These are phyloP conservation scores for Oryzaephilus surinamensis DNA, from an alignment of 1,140 invertebrate genomes.

Conservation along the genomic window DNA sequence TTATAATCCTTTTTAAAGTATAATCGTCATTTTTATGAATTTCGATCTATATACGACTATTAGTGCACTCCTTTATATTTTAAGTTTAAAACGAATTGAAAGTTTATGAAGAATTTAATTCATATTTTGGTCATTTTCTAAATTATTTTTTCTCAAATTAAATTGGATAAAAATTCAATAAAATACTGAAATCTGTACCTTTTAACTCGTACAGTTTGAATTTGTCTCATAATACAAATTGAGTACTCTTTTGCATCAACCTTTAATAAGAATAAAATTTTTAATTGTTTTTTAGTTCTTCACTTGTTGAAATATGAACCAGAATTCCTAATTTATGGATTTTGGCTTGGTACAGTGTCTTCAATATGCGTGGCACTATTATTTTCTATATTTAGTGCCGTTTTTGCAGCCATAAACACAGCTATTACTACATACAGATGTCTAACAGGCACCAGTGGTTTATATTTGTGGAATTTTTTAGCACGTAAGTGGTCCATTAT, in stretches of 20 bases:
- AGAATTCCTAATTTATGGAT: constrained; percentile 55
- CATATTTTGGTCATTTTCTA: not conserved
- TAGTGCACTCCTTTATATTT: too few relatives aligned
- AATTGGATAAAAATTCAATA: too few relatives aligned
- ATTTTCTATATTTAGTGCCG: constrained; percentile 54
- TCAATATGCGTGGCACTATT: constrained; percentile 53
- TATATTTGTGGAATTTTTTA: constrained; percentile 67
- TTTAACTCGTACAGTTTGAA: too few relatives aligned
- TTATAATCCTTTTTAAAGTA: too few relatives aligned
- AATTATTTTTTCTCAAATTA: too few relatives aligned
- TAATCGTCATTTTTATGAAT: too few relatives aligned
- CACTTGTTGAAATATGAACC: constrained; percentile 50
- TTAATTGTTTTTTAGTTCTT: constrained; percentile 44
- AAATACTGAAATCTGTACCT: too few relatives aligned
- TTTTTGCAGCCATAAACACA: constrained; percentile 70
- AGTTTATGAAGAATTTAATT: not conserved
- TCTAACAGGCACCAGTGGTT: constrained; percentile 61
- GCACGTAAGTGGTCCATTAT: constrained; percentile 48
- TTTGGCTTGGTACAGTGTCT: constrained; percentile 61
- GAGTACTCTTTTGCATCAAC: too few relatives aligned
- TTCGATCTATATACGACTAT: too few relatives aligned
- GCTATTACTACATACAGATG: constrained; percentile 61
- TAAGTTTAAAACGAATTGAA: too few relatives aligned
- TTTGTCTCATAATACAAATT: too few relatives aligned
- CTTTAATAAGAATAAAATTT: too few relatives aligned